Conservation (phyloP, 2,113 vertebrate species). For the Cavia porcellus region DNA sequence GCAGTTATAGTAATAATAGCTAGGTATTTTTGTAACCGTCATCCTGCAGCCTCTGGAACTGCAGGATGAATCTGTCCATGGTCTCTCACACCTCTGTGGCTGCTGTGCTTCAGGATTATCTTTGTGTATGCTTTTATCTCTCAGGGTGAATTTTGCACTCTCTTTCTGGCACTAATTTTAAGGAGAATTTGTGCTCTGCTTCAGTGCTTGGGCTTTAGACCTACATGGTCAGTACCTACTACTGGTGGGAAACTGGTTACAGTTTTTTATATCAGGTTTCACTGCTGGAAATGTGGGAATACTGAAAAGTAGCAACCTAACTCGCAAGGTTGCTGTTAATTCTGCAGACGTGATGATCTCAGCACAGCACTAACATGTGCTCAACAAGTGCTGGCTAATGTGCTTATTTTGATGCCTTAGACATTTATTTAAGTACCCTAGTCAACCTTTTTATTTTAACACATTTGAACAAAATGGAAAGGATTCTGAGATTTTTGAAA, state of each 20-base stretch:
- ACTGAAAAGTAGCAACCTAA: not conserved
- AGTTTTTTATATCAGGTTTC: not conserved
- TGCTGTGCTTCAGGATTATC: not conserved
- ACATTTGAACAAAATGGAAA: not conserved
- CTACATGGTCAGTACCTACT: not conserved
- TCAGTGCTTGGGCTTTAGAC: not conserved
- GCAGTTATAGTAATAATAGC: constrained; percentile 76
- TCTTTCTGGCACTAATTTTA: not conserved
- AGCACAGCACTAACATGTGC: not conserved
- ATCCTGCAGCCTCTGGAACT: not conserved
- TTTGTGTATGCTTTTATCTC: not conserved
- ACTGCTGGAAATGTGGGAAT: not conserved
- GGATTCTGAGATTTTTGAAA: not conserved
- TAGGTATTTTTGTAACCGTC: constrained; percentile 67
- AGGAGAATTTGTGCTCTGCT: not conserved
- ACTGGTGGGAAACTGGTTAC: not conserved
- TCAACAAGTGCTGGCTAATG: not conserved
- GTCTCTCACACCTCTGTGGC: not conserved
- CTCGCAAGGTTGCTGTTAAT: not conserved
- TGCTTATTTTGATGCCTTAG: not conserved
- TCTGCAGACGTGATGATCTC: not conserved
- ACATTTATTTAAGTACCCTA: not conserved
- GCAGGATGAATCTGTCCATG: constrained; percentile 40
- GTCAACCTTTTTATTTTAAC: not conserved
- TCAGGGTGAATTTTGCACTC: not conserved